phyloP scores from a whole-genome alignment of 1,140 invertebrate genomes.

The Homalodisca vitripennis region DNA sequence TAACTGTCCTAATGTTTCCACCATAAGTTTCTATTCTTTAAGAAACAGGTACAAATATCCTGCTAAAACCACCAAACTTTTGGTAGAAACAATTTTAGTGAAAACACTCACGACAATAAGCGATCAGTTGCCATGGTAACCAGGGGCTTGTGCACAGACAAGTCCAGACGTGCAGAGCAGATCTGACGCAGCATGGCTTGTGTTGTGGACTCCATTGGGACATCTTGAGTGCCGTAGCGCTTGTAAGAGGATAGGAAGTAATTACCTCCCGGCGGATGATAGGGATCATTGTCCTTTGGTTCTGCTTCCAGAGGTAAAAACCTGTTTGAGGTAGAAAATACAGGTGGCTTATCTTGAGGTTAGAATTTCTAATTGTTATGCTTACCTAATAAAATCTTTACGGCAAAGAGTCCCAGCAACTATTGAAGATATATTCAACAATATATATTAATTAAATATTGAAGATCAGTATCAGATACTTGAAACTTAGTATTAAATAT shows the following conservation, averaged over 20 bases:
- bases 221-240: background rate
- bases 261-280: background rate
- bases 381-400: no score
- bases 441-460: no score
- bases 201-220: background rate
- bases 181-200: background rate
- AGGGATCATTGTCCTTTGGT: constrained; percentile 1
- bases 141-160: background rate
- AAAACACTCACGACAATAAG: background rate
- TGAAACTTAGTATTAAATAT: no score
- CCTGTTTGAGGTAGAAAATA: no score
- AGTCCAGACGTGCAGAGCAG: background rate
- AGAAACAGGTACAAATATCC: background rate
- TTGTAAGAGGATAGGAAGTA: constrained; percentile 6
- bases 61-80: background rate
- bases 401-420: no score
- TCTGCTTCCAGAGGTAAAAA: background rate
- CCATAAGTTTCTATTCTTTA: background rate
- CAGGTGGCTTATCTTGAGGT: no score
- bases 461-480: no score
- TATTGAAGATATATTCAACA: no score
- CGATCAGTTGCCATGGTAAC: background rate
- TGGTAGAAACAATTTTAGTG: background rate
- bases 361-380: no score
- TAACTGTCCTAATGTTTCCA: no score